A percentile compares a stretch with the other conserved stretches of the same genome.
phyloP scores from a whole-genome alignment of 2,113 vertebrate genomes.

The Strigops habroptila region DNA sequence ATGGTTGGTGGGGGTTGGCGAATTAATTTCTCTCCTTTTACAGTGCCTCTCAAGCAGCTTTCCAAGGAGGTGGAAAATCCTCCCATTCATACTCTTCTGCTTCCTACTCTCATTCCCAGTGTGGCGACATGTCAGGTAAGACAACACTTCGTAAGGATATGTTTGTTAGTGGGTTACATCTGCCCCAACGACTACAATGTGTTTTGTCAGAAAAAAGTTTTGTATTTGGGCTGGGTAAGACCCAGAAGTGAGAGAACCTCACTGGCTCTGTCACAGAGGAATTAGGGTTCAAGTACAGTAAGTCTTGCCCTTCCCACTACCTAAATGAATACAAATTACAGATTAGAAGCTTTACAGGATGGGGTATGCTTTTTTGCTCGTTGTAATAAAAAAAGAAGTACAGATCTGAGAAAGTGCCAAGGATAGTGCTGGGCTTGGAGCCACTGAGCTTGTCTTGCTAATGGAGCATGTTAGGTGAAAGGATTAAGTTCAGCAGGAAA shows the following conservation, averaged over 20 bases:
- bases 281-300: not conserved
- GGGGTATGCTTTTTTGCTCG: not conserved
- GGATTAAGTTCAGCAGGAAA: not conserved
- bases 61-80: conserved; percentile 35
- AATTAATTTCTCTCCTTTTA: not conserved
- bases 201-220: not conserved
- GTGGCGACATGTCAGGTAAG: conserved; percentile 28
- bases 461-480: not conserved
- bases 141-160: not conserved
- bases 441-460: not conserved
- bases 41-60: conserved; percentile 22
- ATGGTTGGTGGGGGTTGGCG: fast-evolving
- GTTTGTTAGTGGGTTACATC: not conserved
- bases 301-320: not conserved
- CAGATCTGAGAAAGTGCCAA: not conserved
- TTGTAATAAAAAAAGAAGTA: not conserved
- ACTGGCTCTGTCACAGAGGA: not conserved
- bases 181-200: not conserved
- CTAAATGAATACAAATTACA: not conserved
- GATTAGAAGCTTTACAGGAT: not conserved
- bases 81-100: conserved; percentile 29
- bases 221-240: not conserved
- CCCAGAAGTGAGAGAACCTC: not conserved
- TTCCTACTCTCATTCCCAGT: conserved; percentile 28
- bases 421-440: not conserved